These are phyloP conservation scores for Zaprionus inermis DNA, from an alignment of 1,140 invertebrate species.

Conservation along the genomic window DNA sequence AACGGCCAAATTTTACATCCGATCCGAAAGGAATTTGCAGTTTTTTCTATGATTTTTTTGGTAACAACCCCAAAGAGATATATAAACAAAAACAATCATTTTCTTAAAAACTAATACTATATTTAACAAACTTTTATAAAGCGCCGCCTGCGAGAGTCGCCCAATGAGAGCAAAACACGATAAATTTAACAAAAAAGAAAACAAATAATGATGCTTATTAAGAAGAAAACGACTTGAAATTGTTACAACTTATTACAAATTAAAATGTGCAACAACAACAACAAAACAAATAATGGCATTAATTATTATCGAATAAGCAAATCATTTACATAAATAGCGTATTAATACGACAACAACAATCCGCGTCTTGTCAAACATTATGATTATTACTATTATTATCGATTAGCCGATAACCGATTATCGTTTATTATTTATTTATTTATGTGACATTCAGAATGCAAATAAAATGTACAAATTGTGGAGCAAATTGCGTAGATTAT, in stretches of 20 bases:
- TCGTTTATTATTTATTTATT: slow-evolving; percentile 39
- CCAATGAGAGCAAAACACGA: not conserved
- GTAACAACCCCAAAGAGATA: slow-evolving; percentile 76
- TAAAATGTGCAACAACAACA: slow-evolving; percentile 57
- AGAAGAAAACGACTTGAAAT: slow-evolving; percentile 53
- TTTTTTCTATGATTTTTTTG: slow-evolving; percentile 77
- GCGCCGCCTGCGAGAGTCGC: slow-evolving; percentile 34
- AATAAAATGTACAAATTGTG: slow-evolving; percentile 83
- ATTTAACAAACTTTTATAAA: slow-evolving; percentile 74
- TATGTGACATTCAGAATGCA: slow-evolving; percentile 59
- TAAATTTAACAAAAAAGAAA: slow-evolving; percentile 31
- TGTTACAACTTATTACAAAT: slow-evolving; percentile 55
- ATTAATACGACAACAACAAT: slow-evolving; percentile 50
- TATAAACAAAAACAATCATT: slow-evolving; percentile 68
- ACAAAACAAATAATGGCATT: slow-evolving; percentile 64
- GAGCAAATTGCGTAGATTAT: slow-evolving; percentile 52
- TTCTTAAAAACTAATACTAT: slow-evolving; percentile 57
- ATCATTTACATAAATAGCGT: slow-evolving; percentile 30
- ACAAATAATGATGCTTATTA: slow-evolving; percentile 55
- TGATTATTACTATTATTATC: slow-evolving; percentile 44
- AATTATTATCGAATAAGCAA: slow-evolving; percentile 56
- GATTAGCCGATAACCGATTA: not conserved
- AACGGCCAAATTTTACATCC: slow-evolving; percentile 76
- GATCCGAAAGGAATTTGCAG: slow-evolving; percentile 33
- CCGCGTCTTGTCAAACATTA: slow-evolving; percentile 78